Conservation (phyloP, 2,113 vertebrate species). For the Chaetorhynchus papuensis region DNA sequence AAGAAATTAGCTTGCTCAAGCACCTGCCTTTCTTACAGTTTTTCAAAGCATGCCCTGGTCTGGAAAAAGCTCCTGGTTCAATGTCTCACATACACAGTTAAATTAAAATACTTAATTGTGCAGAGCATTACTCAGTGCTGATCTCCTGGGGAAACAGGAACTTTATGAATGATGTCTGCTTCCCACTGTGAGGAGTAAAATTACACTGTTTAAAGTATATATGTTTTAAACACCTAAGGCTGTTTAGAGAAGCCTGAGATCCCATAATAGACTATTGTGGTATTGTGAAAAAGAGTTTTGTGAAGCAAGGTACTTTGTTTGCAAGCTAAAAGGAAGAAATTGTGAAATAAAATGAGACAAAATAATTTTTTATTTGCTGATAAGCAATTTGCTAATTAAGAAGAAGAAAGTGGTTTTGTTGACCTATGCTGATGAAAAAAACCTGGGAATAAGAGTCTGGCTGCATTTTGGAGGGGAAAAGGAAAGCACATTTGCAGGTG, state of each 20-base stretch:
- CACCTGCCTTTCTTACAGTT: background rate
- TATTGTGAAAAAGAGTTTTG: background rate
- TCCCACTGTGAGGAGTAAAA: background rate
- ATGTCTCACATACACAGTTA: background rate
- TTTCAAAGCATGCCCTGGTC: background rate
- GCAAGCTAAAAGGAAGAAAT: background rate
- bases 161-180: constrained; percentile 35
- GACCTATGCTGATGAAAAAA: background rate
- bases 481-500: background rate
- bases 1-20: background rate
- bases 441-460: background rate
- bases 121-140: background rate
- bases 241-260: background rate
- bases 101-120: constrained; percentile 28
- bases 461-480: background rate
- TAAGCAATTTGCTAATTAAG: background rate
- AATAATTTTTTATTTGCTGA: background rate
- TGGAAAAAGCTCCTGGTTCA: background rate
- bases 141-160: background rate
- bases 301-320: background rate
- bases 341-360: background rate
- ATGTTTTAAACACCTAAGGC: background rate
- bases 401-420: background rate
- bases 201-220: background rate
- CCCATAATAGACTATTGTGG: background rate